These are phyloP conservation scores for Luidia sarsii DNA, from an alignment of 53 echinoderm and acorn worm species.

Conservation along the genomic window DNA sequence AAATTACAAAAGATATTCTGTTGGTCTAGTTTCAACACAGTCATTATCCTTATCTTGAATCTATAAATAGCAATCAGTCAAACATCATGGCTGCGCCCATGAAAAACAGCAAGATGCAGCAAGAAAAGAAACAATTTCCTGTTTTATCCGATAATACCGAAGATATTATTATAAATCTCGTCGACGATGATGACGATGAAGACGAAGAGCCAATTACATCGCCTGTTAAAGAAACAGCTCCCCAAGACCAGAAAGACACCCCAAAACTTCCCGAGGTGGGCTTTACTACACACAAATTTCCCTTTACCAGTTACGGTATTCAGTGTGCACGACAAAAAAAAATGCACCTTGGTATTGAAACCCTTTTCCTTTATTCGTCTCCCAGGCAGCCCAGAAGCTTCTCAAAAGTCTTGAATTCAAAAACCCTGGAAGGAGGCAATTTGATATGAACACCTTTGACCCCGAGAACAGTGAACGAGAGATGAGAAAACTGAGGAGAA, in stretches of 20 bases:
- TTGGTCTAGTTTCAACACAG: too few species aligned
- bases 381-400: conserved; percentile 66
- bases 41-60: too few species aligned
- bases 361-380: neutral
- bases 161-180: conserved; percentile 33
- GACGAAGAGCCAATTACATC: conserved; percentile 16
- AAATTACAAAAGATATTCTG: too few species aligned
- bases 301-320: conserved; percentile 31
- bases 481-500: conserved; percentile 83
- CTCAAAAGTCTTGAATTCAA: conserved; percentile 83
- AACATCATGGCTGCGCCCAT: conserved; percentile 64
- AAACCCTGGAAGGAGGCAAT: conserved; percentile 83
- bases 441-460: conserved; percentile 82
- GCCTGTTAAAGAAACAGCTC: conserved; percentile 22
- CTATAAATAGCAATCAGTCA: neutral
- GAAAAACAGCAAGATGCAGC: conserved; percentile 20
- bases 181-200: conserved; percentile 52
- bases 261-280: conserved; percentile 42
- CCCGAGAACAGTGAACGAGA: conserved; percentile 93
- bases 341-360: neutral
- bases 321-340: too few species aligned
- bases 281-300: neutral
- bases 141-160: conserved; percentile 29
- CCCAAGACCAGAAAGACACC: conserved; percentile 35
- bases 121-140: conserved; percentile 17